phyloP scores from a whole-genome alignment of 2,888 invertebrate genomes.

The Caenorhabditis becei region DNA sequence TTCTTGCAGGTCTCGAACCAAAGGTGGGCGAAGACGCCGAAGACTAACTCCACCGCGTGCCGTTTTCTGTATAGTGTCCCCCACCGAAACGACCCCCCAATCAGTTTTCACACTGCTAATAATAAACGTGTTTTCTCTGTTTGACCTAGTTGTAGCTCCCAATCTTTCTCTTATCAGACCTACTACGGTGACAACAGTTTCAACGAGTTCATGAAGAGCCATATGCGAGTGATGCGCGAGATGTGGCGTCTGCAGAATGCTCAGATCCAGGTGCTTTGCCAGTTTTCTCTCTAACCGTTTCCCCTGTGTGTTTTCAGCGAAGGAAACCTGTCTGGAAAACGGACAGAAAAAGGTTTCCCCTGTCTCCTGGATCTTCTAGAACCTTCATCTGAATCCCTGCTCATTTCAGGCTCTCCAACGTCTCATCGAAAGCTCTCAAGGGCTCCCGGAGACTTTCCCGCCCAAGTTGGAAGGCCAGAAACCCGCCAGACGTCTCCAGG shows the following conservation, averaged over 20 bases:
- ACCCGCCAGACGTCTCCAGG: constrained; percentile 2
- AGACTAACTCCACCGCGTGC: constrained; percentile 35
- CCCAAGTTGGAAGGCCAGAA: neutral
- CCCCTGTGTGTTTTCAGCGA: neutral
- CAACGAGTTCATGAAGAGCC: constrained; percentile 39
- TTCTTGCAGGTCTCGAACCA: constrained; percentile 38
- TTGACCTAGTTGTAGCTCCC: neutral
- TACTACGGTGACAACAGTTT: constrained; percentile 2
- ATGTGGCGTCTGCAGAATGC: constrained; percentile 49
- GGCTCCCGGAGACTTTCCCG: neutral
- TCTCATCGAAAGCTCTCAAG: constrained; percentile 16
- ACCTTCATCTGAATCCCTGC: constrained; percentile 1
- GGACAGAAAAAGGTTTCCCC: constrained; percentile 12
- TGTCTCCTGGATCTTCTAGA: neutral
- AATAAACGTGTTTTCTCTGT: constrained; percentile 50
- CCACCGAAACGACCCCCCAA: neutral
- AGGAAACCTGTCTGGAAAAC: neutral
- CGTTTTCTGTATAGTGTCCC: constrained; percentile 18
- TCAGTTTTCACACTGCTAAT: constrained; percentile 22
- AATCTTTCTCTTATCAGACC: neutral
- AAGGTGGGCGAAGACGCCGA: constrained; percentile 50
- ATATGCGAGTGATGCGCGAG: constrained; percentile 38
- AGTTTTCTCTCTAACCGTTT: neutral
- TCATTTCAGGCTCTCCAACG: constrained; percentile 45
- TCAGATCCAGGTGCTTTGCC: constrained; percentile 37